Conservation (phyloP, 2,113 vertebrate species). For the Panthera uncia region DNA sequence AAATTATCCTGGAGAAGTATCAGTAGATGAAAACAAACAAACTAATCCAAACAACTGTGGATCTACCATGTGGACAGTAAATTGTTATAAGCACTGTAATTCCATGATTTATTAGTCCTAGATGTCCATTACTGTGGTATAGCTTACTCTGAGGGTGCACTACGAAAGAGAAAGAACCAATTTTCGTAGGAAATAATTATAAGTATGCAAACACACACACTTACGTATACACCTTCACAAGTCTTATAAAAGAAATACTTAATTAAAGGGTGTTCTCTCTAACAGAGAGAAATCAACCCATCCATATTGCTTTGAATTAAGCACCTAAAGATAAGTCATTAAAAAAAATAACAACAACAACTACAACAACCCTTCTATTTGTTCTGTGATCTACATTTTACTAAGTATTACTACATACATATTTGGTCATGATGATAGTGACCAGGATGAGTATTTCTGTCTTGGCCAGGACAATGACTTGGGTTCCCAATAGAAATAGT, state of each 20-base stretch:
- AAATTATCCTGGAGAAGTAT: neutral
- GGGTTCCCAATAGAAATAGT: neutral
- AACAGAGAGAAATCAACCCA: neutral
- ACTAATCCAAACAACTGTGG: neutral
- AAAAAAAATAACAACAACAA: neutral
- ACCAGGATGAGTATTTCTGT: neutral
- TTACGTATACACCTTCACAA: neutral
- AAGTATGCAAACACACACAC: neutral
- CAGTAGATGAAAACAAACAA: neutral
- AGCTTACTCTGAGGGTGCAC: neutral
- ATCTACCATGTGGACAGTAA: neutral
- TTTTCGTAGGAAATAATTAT: neutral
- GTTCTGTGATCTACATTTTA: neutral
- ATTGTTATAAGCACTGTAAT: neutral
- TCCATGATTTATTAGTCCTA: neutral
- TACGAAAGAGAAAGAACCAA: neutral
- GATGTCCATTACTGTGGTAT: neutral
- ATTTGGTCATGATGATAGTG: neutral
- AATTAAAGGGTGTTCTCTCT: neutral
- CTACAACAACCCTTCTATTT: neutral
- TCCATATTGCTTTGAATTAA: neutral
- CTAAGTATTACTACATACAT: neutral
- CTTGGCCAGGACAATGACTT: neutral
- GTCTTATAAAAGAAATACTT: neutral
- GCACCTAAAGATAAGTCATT: neutral